phyloP scores from a whole-genome alignment of 2,113 vertebrate species.

The Lampris megalopsis region DNA sequence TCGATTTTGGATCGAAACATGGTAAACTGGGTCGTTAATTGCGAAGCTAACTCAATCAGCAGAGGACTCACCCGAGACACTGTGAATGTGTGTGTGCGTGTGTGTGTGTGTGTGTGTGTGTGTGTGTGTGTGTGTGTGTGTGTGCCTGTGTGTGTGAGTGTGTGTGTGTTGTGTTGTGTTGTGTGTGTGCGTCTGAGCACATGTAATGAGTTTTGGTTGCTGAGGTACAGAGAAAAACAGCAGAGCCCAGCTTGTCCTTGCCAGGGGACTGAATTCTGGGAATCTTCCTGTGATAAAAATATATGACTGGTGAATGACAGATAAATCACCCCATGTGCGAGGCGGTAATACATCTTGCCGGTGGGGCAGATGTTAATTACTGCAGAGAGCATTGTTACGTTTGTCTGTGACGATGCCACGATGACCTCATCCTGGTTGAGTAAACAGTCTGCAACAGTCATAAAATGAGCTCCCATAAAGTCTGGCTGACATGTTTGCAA shows the following conservation, averaged over 20 bases:
- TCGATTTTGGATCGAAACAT: slow-evolving; percentile 71
- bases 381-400: slow-evolving; percentile 54
- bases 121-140: background rate
- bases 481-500: too few species aligned
- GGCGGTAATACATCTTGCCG: slow-evolving; percentile 45
- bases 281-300: slow-evolving; percentile 53
- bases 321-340: slow-evolving; percentile 45
- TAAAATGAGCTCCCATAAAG: background rate
- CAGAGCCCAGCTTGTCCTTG: slow-evolving; percentile 44
- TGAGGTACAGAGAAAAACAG: slow-evolving; percentile 66
- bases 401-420: slow-evolving; percentile 28
- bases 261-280: slow-evolving; percentile 47
- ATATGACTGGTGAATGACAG: slow-evolving; percentile 45
- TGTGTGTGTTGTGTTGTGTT: slow-evolving; percentile 29
- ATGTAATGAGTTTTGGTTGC: slow-evolving; percentile 69
- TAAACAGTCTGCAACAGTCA: slow-evolving; percentile 23
- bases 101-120: background rate
- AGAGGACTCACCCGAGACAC: slow-evolving; percentile 54
- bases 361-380: slow-evolving; percentile 67
- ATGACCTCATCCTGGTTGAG: slow-evolving; percentile 57
- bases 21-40: slow-evolving; percentile 70
- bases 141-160: slow-evolving; percentile 13
- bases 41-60: slow-evolving; percentile 73
- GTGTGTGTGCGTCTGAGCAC: slow-evolving; percentile 19
- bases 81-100: background rate